Conservation (phyloP, 1,140 invertebrate species). For the Aphis gossypii region DNA sequence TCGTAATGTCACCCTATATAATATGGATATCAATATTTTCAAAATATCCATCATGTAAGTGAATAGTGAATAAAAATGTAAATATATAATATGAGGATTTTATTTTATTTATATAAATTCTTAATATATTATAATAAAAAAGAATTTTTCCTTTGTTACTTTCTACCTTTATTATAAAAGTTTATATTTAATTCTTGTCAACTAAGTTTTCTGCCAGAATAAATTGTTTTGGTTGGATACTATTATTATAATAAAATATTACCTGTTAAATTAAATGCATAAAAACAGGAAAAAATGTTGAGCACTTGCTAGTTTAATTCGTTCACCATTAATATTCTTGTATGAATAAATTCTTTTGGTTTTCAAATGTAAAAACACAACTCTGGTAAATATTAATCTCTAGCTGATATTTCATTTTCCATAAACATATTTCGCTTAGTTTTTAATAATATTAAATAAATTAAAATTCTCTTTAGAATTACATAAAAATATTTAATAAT, state of each 20-base stretch:
- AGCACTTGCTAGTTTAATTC: not conserved
- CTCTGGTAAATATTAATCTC: not conserved
- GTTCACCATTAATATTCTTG: not conserved
- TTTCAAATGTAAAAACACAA: not conserved
- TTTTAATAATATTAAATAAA: not conserved
- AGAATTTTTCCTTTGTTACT: not conserved
- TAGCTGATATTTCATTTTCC: not conserved
- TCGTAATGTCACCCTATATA: no score
- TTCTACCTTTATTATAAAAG: not conserved
- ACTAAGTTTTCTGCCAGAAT: not conserved
- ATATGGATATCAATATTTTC: not conserved
- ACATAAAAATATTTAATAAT: not conserved
- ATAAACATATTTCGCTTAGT: not conserved
- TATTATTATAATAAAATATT: conserved; percentile 17
- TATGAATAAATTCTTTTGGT: not conserved
- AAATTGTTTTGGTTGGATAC: not conserved
- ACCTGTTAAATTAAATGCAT: not conserved
- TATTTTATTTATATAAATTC: not conserved
- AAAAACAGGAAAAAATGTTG: not conserved
- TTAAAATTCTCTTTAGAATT: not conserved
- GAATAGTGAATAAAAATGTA: not conserved
- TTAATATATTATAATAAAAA: not conserved
- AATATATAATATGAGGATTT: not conserved
- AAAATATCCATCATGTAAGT: not conserved
- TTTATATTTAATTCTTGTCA: not conserved